Percentiles rank a stretch among this genome's conserved stretches.
phyloP scores from a whole-genome alignment of 2,888 invertebrate genomes.

The Apamea anceps region DNA sequence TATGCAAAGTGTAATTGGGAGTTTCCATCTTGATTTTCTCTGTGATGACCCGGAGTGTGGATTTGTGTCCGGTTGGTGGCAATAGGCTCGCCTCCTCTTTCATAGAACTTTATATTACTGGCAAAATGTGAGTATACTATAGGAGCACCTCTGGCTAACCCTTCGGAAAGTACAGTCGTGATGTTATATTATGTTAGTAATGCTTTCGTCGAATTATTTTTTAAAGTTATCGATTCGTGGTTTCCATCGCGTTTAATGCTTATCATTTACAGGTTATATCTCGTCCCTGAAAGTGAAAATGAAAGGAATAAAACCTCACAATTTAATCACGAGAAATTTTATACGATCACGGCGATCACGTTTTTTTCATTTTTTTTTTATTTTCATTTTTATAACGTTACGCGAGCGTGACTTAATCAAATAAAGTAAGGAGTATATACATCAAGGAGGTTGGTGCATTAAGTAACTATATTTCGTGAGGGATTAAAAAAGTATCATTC shows the following conservation, averaged over 20 bases:
- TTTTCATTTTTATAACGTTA: slow-evolving; percentile 71
- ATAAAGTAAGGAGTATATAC: slow-evolving; percentile 76
- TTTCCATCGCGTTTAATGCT: slow-evolving; percentile 43
- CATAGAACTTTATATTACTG: too few relatives aligned
- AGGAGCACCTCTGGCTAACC: neutral
- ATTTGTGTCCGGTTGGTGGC: neutral
- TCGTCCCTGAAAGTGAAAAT: slow-evolving; percentile 49
- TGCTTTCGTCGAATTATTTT: slow-evolving; percentile 11
- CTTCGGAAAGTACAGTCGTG: rapidly evolving
- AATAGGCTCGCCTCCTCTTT: neutral
- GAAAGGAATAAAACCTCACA: slow-evolving; percentile 63
- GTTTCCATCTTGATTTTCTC: neutral
- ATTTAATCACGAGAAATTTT: slow-evolving; percentile 65
- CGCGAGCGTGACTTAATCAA: slow-evolving; percentile 76
- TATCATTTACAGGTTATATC: slow-evolving; percentile 53
- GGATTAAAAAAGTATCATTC: slow-evolving; percentile 80
- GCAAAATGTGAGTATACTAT: neutral
- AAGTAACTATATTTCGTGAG: slow-evolving; percentile 73
- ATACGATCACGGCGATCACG: slow-evolving; percentile 58
- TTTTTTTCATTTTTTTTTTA: slow-evolving; percentile 65
- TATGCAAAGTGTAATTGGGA: neutral
- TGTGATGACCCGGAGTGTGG: neutral
- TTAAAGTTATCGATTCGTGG: slow-evolving; percentile 14
- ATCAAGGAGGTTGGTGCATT: slow-evolving; percentile 70
- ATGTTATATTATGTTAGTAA: slow-evolving; percentile 2